Base-by-base conservation (phyloP, 2,797 vertebrate genomes). In the Pelochelys cantorii region DNA sequence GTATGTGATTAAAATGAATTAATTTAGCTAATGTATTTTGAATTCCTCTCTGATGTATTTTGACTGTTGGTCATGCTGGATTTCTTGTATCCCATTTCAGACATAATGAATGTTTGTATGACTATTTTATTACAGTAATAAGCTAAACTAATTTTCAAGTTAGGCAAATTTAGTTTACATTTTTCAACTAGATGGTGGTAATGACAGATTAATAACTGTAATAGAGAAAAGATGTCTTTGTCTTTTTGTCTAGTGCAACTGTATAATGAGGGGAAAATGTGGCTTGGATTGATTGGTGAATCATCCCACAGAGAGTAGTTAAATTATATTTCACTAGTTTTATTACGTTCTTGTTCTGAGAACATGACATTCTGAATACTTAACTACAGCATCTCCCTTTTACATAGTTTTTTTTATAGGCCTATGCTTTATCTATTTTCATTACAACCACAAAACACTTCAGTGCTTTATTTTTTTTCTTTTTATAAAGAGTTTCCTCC, bases 161-260 rank as follows among this genome's bases (percentile, higher is more conserved):
- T 95, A 95, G 90, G 89, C 93, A 96, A 93, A 97, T 97, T 94
- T 95, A 94, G 94, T 97, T 97, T 97, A 95, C 92, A 12, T 96
- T 86, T 89, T 94, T 96, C 84, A 92, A 37, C 83, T 90, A 87
- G 84, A 86, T 95, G 90, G 86, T 89, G 80, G 78, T 96, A 96
- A 95, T 97, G 96, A 97, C 95, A 96, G 86, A 95, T 96, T 97
- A 97, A 97, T 97, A 84, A 83, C 84, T 97, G 84, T 90, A 92
- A 11, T 83, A 97, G 89, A 83, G 53, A 71, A 71, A 71, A 59
- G 68, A 71, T 71, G 88, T 93, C 94, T 97, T 92, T 91, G 77
- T 83, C 86, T 90, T 93, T 97, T 97, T 97, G 95, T 97, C 90
- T 95, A 89, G 86, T 95, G 0, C 86, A 93, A 85, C 93, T 93